Percentiles rank a stretch among this genome's conserved stretches.
Evolutionary conservation across 2,797 vertebrate species (phyloP).

Genomic region (Amblyraja radiata): DNA sequence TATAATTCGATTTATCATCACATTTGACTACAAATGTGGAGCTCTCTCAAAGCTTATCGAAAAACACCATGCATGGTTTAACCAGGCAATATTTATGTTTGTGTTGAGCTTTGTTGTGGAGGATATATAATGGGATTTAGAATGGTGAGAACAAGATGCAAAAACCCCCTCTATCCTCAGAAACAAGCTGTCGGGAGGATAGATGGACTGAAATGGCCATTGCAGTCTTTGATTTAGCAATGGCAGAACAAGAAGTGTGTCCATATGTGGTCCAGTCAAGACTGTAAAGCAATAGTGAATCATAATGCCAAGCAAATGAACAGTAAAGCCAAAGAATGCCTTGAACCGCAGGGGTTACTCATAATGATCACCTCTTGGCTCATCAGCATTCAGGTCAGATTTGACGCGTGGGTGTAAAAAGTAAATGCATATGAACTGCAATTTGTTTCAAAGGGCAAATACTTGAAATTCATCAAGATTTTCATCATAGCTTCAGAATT

Average conservation of each 20-base stretch:
- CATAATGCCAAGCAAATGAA: not conserved
- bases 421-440: slow-evolving; percentile 2
- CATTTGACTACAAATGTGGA: not conserved
- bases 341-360: not conserved
- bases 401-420: not conserved
- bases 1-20: not conserved
- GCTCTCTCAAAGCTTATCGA: not conserved
- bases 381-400: slow-evolving; percentile 28
- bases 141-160: not conserved
- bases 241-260: not conserved
- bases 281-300: not conserved
- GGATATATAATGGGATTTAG: not conserved
- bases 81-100: not conserved
- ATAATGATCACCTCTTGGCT: slow-evolving; percentile 33
- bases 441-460: slow-evolving; percentile 24
- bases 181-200: not conserved
- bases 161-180: not conserved
- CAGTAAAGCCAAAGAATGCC: not conserved
- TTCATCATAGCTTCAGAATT: not conserved
- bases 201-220: not conserved
- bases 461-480: slow-evolving; percentile 20
- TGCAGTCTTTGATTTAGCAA: not conserved
- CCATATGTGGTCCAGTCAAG: not conserved
- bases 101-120: not conserved
- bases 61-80: not conserved